Base-by-base conservation (phyloP, 1,140 invertebrate genomes). In the Lasaia peninsularis region DNA sequence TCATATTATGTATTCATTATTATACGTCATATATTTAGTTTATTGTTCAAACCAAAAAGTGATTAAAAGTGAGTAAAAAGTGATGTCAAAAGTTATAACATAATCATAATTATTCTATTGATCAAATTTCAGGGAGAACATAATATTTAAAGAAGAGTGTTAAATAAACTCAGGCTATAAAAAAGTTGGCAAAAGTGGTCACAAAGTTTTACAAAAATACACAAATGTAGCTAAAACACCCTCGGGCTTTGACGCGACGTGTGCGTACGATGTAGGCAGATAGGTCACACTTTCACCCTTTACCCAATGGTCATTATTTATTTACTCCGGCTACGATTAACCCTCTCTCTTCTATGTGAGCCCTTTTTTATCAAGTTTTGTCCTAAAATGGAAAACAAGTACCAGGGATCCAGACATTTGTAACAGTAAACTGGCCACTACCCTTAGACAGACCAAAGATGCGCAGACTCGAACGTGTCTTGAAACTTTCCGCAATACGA, bases 381-480 rank as follows among this genome's bases (percentile, higher is more conserved):
- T 88, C 86, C 86, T 88, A 88, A 88, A 88, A 88, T 88, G 86
- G 82, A 86, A 88, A 88, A 86, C 86, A 82, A 75, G 56, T 86
- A 88, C 83, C 70, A 86, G 83, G 86, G 53, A 56, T 33, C 28
- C 77, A 88, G 74, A 80, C 16, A 18, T 58, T 49, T 34, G 34
- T 40, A 81, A 71, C 58, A 78, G 82, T 79, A 52, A 64, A 55
- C 62, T 55, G 50, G 18, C 61, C 62, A 65, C 79, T 69, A 86
- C 85, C 85, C 85, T 81, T 80, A 80, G 61, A 75, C 66, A 67
- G 55, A 54, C 67, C 81, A 67, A 85, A 88, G 83, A 83, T 79
- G 80, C 85, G 83, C 81, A 86, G 73, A 78, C 81, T 85, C 85
- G 69, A 77, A 82, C 71, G 72, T 72, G 66, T 78, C 77, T 79